These are phyloP conservation scores for Dendroctonus valens DNA, from an alignment of 1,140 invertebrate genomes.

Conservation along the genomic window DNA sequence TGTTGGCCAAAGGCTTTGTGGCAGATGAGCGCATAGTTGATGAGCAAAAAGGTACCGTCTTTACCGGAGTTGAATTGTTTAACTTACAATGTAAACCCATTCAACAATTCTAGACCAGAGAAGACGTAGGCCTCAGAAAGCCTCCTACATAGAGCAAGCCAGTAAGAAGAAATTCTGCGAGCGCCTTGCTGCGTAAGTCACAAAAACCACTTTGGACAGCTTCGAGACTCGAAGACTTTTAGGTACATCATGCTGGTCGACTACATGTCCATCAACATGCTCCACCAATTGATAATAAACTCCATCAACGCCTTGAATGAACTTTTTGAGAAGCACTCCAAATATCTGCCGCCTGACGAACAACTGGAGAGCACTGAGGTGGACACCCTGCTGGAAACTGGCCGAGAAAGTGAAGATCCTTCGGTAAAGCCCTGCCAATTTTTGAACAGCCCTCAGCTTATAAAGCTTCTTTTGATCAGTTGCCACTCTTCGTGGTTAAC, in stretches of 20 bases:
- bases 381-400: constrained; percentile 32
- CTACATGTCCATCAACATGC: constrained; percentile 69
- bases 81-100: no score
- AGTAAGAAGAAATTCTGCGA: constrained; percentile 75
- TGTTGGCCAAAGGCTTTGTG: constrained; percentile 68
- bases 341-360: constrained; percentile 56
- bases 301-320: constrained; percentile 62
- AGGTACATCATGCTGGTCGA: constrained; percentile 76
- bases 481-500: constrained; percentile 60
- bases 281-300: constrained; percentile 65
- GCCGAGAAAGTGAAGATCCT: constrained; percentile 35
- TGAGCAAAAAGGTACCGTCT: constrained; percentile 25
- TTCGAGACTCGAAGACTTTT: constrained; percentile 27
- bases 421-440: constrained; percentile 28
- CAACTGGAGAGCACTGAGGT: constrained; percentile 32
- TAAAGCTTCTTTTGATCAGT: constrained; percentile 45
- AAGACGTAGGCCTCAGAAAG: constrained; percentile 53
- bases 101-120: constrained; percentile 28
- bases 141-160: constrained; percentile 81
- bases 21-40: constrained; percentile 42
- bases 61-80: not conserved
- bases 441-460: constrained; percentile 2
- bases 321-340: constrained; percentile 60
- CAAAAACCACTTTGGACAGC: no score
- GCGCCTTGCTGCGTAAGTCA: constrained; percentile 62